phyloP scores from a whole-genome alignment of 2,797 vertebrate genomes.

The Ispidina lecontei region DNA sequence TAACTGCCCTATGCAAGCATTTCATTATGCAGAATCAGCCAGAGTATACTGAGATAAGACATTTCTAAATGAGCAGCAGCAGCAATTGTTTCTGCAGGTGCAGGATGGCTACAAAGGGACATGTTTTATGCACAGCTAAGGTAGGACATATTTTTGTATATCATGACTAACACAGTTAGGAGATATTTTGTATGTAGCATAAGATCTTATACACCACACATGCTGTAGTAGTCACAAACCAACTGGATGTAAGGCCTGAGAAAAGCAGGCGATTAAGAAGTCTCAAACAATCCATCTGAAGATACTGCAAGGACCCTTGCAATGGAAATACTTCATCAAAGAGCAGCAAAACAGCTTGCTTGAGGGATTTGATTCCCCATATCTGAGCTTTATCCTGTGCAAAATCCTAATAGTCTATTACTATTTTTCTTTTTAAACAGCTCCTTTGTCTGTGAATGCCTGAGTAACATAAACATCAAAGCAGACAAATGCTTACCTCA shows the following conservation, averaged over 20 bases:
- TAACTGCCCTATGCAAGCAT: background rate
- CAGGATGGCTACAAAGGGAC: too few species aligned
- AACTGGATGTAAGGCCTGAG: background rate
- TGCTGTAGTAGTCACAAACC: too few species aligned
- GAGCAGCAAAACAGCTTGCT: background rate
- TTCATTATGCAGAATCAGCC: background rate
- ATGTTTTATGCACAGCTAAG: background rate
- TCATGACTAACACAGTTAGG: background rate
- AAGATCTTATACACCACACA: background rate
- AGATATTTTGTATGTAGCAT: background rate
- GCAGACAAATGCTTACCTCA: background rate
- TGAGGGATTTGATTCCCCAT: background rate
- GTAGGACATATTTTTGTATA: background rate
- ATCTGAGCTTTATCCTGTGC: background rate
- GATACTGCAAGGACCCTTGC: background rate
- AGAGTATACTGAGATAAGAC: background rate
- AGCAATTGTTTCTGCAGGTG: background rate
- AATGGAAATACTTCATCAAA: background rate
- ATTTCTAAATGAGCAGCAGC: background rate
- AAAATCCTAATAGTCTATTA: background rate
- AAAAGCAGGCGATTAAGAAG: background rate
- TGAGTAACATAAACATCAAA: background rate
- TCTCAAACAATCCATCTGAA: background rate
- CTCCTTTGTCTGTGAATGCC: background rate
- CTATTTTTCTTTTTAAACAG: background rate